phyloP scores from a whole-genome alignment of 2,113 vertebrate genomes.

The human (Homo sapiens) region GRCh38 chr7:68609501-68610000 shows the following conservation, averaged over 20 bases:
- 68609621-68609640: too few relatives aligned
- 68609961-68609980: background rate
- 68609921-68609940: background rate
- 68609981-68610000: background rate
- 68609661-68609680: background rate
- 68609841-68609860: background rate
- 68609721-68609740: background rate
- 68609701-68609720: too few relatives aligned
- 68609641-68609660: background rate
- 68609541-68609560: too few relatives aligned
- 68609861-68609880: background rate
- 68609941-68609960: background rate
- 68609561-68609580: too few relatives aligned
- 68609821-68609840: background rate
- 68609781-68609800: background rate
- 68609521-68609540: too few relatives aligned
- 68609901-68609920: background rate
- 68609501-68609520: too few relatives aligned
- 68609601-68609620: too few relatives aligned
- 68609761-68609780: background rate
- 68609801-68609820: background rate
- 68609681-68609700: background rate
- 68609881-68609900: background rate
- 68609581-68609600: too few relatives aligned
- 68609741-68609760: constrained; percentile 12